Base-by-base conservation (phyloP, 2,113 vertebrate species). In the Carlito syrichta region DNA sequence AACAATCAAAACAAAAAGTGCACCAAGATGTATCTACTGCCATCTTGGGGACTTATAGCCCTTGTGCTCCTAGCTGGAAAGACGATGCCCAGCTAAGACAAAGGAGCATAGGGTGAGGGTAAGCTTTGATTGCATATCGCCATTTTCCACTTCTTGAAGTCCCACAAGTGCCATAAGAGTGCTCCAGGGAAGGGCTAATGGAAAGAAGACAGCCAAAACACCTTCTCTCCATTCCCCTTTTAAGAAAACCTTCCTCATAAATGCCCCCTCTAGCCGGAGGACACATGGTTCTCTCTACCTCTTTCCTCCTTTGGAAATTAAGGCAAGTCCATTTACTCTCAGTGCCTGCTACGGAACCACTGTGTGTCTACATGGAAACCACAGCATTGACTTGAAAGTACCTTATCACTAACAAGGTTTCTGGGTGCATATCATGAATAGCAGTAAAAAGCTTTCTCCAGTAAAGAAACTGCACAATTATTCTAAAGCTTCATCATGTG, bases 271-370 rank as follows among this genome's bases (percentile, higher is more conserved):
- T 20, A 63, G 50, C 14, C 56, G 19, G 66, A 89, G 52, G 66
- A 91, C 32, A 43, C 19, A 10, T 8, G 3, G 19, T 35, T 94
- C 11, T 8, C 3, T 87, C 89, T 68, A 38, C 8, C 8, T 83
- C 38, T 77, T 88, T 63, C 95, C 79, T 97, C 76, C 91, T 95
- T 97, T 92, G 91, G 85, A 97, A 97, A 97, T 98, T 98, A 99
- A 98, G 98, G 98, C 98, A 97, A 98, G 56, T 96, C 93, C 96
- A 83, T 97, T 97, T 97, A 94, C 82, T 71, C 93, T 81, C 91
- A 71, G 68, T 78, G 86, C 86, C 91, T 96, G 96, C 89, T 88
- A 83, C 73, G 91, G 23, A 96, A 95, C 69, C 96, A 89, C 95
- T 97, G 68, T 96, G 89, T 86, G 95, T 97, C 94, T 95, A 92